Percentiles rank a stretch among this genome's conserved stretches.
These are phyloP conservation scores for Rhea pennata DNA, from an alignment of 2,113 vertebrate genomes.

Conservation along the genomic window DNA sequence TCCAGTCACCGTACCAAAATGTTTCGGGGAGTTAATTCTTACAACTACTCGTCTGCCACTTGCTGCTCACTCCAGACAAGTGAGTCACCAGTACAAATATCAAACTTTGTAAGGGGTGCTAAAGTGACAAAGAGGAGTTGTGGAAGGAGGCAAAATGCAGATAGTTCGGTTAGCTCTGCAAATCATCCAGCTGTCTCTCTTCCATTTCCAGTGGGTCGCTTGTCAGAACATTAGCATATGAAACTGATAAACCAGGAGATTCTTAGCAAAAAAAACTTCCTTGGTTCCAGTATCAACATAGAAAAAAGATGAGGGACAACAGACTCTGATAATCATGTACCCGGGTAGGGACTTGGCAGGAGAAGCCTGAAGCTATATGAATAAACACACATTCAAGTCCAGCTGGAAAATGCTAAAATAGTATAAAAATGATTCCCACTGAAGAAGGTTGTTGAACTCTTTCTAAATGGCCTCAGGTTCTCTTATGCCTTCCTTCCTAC, in stretches of 20 bases:
- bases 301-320: neutral
- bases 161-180: neutral
- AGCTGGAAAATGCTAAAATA: neutral
- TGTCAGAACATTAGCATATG: neutral
- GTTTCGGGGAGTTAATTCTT: neutral
- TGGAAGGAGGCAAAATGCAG: neutral
- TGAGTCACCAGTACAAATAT: neutral
- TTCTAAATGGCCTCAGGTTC: neutral
- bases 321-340: neutral
- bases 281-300: neutral
- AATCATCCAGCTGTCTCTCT: neutral
- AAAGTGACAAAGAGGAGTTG: neutral
- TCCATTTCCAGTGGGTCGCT: neutral
- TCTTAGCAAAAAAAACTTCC: neutral
- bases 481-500: neutral
- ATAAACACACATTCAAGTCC: neutral
- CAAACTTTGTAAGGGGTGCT: neutral
- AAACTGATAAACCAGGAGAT: neutral
- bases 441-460: neutral
- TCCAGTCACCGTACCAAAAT: neutral
- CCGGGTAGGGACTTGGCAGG: neutral
- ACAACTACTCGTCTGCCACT: neutral
- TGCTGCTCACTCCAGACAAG: neutral
- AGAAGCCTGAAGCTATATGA: neutral
- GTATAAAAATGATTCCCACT: neutral